phyloP scores from a whole-genome alignment of 2,888 invertebrate genomes.

The Sympetrum striolatum region DNA sequence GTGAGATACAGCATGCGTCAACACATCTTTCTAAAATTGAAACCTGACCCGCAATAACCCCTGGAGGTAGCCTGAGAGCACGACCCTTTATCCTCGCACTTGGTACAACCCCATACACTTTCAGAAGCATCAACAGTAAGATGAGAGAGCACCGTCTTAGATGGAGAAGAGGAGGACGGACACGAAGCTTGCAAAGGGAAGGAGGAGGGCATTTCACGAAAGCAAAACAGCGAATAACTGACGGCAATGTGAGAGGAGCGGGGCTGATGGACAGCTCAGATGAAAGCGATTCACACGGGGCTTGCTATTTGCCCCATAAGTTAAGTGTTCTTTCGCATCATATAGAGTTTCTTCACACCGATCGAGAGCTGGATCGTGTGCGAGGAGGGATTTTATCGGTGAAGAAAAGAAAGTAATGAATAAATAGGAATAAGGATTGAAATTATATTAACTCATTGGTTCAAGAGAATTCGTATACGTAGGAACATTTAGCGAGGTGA shows the following conservation, averaged over 20 bases:
- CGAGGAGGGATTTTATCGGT: neutral
- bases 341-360: neutral
- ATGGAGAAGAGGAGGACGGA: neutral
- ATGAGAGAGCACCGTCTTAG: neutral
- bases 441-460: too few relatives aligned
- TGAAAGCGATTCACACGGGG: constrained; percentile 17
- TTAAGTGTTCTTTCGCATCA: neutral
- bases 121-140: neutral
- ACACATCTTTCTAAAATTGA: constrained; percentile 19
- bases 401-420: neutral
- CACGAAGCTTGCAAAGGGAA: neutral
- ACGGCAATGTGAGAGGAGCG: neutral
- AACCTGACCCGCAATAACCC: constrained; percentile 33
- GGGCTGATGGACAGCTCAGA: constrained; percentile 20
- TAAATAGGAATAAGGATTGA: too few relatives aligned
- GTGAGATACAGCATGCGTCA: neutral
- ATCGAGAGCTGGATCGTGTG: neutral
- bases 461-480: too few relatives aligned
- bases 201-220: neutral
- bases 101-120: neutral
- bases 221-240: neutral
- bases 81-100: neutral
- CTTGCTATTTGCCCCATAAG: neutral
- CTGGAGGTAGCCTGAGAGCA: neutral
- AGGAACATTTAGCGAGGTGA: too few relatives aligned